These are phyloP conservation scores for Meliscaeva auricollis DNA, from an alignment of 2,888 invertebrate species.

Conservation along the genomic window DNA sequence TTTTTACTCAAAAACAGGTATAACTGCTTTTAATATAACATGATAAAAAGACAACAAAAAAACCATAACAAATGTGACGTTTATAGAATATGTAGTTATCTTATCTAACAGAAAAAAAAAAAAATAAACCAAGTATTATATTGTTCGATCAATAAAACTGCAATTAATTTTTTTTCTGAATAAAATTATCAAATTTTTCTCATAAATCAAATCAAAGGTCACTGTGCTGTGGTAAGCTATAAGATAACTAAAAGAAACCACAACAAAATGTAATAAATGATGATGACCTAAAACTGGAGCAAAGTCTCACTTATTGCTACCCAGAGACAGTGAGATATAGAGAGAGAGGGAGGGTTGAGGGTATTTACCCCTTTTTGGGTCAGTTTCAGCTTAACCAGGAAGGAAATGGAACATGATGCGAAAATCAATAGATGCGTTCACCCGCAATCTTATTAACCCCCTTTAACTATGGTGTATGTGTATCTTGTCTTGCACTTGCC, in stretches of 20 bases:
- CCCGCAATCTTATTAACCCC: slow-evolving; percentile 68
- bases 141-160: neutral
- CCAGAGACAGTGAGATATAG: neutral
- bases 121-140: no score
- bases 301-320: slow-evolving; percentile 15
- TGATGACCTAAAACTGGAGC: slow-evolving; percentile 28
- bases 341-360: neutral
- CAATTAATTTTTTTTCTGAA: neutral
- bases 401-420: slow-evolving; percentile 60
- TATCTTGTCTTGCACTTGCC: slow-evolving; percentile 24
- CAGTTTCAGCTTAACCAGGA: slow-evolving; percentile 52
- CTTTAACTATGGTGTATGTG: slow-evolving; percentile 3
- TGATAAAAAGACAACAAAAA: no score
- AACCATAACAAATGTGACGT: no score
- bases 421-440: slow-evolving; percentile 72
- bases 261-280: slow-evolving; percentile 12
- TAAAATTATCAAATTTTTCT: neutral
- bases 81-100: no score
- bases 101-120: no score
- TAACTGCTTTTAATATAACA: no score
- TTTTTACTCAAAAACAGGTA: neutral
- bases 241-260: neutral
- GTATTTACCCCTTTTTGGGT: slow-evolving; percentile 52
- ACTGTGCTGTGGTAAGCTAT: neutral
- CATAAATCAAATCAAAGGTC: neutral